These are phyloP conservation scores for Synaphobranchus kaupii DNA, from an alignment of 2,797 vertebrate genomes.

Conservation along the genomic window DNA sequence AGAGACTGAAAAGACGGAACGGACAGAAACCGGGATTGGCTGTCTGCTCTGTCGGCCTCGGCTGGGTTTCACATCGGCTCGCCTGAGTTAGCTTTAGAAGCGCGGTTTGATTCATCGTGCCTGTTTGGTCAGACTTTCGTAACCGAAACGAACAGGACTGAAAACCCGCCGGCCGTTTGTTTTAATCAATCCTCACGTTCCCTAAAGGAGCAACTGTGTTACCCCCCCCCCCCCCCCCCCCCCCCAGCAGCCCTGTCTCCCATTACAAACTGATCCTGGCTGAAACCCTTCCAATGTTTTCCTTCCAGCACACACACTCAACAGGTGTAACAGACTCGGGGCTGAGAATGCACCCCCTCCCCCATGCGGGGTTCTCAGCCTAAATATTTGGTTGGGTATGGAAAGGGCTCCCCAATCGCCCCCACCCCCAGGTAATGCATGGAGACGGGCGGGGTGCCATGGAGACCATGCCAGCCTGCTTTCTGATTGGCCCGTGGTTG, in stretches of 20 bases:
- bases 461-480: neutral
- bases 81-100: neutral
- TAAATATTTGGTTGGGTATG: constrained; percentile 4
- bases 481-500: neutral
- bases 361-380: constrained; percentile 4
- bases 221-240: neutral
- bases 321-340: constrained; percentile 39
- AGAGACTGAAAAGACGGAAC: neutral
- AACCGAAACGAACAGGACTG: neutral
- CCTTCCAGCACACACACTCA: constrained; percentile 23
- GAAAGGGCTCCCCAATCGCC: neutral
- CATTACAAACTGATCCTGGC: neutral
- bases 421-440: neutral
- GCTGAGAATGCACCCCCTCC: constrained; percentile 18
- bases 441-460: neutral
- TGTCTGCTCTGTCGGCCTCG: neutral
- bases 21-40: neutral
- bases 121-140: neutral
- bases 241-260: neutral
- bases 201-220: neutral
- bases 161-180: neutral
- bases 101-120: neutral
- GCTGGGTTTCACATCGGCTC: neutral
- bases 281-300: neutral
- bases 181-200: neutral